Evolutionary conservation across 37 sponge, comb jelly and placozoan genomes (phyloP), one percentile per base, ranked within the genome.

Genomic region (Halisarca cf. caerulea): DNA sequence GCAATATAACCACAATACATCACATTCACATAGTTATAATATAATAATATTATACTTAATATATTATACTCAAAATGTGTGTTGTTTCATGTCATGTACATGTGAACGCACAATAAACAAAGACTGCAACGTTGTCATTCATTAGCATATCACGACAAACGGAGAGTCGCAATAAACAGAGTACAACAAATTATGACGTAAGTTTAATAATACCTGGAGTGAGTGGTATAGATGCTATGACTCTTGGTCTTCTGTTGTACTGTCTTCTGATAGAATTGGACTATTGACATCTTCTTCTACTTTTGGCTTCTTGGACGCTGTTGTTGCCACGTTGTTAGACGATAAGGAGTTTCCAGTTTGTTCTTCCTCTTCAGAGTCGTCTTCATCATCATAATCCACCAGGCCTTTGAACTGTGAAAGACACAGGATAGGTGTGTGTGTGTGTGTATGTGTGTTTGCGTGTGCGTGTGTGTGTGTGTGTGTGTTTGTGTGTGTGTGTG

Each of bases 371-470:
- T 94, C 94, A 0, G 85, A 87, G 40, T 80, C 80, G 25, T 94
- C 91, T 73, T 94, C 94, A 78, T 94, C 94, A 23, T 71, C 84
- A 58, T 94, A 90, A 60, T 90, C 91, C 21, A 86, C 94, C 34
- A 94, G 62, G 9, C 77, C 77, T 7, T 74, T 74, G 45, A 74
- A 83, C 91, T 90, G 38, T 82, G 79, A 43, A 88, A 55, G 9
- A 90, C 86, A 62, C 11, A 47, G 6, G 9, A 47, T 11, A 47
- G 9, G 9, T 47, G 6, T 47, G 51, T 47, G 51, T 11, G 51
- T 47, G 51, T 47, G 51, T n/a, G n/a, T n/a, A n/a, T n/a, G n/a
- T n/a, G n/a, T n/a, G n/a, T n/a, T n/a, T n/a, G 51, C 51, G 51
- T 47, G 51, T 47, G 51, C 51, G 51, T 47, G 51, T 47, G 51